A percentile compares a stretch with the other conserved stretches of the same genome.
phyloP scores from a whole-genome alignment of 2,113 vertebrate genomes.

The Ancistrus triradiatus region DNA sequence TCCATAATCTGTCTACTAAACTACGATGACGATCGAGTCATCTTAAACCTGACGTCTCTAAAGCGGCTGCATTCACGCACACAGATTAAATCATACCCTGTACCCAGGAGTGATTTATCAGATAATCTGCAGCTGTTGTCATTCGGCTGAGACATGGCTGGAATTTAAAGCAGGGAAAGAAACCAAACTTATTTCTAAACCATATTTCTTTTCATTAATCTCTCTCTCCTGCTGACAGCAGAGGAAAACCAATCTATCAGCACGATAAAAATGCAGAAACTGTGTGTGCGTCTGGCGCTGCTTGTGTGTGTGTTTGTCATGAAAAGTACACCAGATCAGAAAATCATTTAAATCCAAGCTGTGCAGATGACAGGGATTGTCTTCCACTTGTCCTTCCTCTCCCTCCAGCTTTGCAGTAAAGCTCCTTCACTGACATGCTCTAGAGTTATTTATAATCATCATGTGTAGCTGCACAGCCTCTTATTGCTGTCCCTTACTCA shows the following conservation, averaged over 20 bases:
- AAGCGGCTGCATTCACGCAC: constrained; percentile 2
- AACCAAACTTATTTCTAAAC: no score
- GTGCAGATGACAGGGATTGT: not conserved
- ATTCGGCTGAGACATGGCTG: no score
- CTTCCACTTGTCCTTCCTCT: not conserved
- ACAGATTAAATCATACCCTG: not conserved
- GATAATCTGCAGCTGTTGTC: constrained; percentile 11
- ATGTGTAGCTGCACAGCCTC: no score
- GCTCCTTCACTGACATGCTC: not conserved
- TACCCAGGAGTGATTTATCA: constrained; percentile 6
- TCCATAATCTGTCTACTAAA: not conserved
- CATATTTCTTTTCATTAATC: not conserved
- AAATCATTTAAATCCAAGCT: constrained; percentile 20
- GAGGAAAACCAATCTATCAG: not conserved
- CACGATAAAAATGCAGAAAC: not conserved
- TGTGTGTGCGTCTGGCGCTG: not conserved
- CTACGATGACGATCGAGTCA: not conserved
- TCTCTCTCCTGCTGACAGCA: not conserved
- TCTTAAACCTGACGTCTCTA: not conserved
- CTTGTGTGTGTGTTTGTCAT: constrained; percentile 9
- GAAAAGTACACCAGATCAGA: constrained; percentile 23
- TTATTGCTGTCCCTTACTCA: no score
- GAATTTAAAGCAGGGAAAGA: no score
- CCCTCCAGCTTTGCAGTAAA: constrained; percentile 1
- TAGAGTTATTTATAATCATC: no score